These are phyloP conservation scores for Oligia latruncula DNA, from an alignment of 2,888 invertebrate genomes.

Conservation along the genomic window DNA sequence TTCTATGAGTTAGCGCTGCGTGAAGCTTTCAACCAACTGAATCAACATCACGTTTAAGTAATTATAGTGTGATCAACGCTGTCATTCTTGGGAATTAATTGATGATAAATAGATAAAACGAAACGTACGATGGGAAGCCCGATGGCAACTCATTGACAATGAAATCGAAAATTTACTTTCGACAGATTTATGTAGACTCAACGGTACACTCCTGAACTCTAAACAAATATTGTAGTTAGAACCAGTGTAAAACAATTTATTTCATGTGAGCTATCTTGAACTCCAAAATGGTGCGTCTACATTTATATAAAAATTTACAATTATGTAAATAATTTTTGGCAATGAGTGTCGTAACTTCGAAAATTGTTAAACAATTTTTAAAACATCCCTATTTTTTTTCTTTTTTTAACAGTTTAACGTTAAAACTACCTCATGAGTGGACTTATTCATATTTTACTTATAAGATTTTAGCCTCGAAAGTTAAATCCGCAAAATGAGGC, in stretches of 20 bases:
- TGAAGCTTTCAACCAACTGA: slow-evolving; percentile 44
- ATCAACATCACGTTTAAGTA: slow-evolving; percentile 33
- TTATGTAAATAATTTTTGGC: slow-evolving; percentile 38
- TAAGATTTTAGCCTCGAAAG: slow-evolving; percentile 44
- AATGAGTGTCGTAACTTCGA: slow-evolving; percentile 1
- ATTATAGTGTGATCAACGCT: slow-evolving; percentile 36
- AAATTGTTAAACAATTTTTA: slow-evolving; percentile 28
- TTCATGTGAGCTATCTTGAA: slow-evolving; percentile 73
- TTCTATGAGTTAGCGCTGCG: slow-evolving; percentile 54
- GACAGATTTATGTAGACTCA: neutral
- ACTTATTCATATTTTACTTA: slow-evolving; percentile 65
- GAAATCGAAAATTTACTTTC: neutral
- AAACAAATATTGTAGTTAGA: slow-evolving; percentile 58
- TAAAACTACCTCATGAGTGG: slow-evolving; percentile 81
- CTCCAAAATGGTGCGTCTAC: slow-evolving; percentile 30
- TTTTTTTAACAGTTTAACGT: slow-evolving; percentile 60
- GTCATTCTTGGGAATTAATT: slow-evolving; percentile 8
- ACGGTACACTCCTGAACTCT: slow-evolving; percentile 29
- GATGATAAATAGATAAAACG: neutral
- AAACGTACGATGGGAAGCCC: neutral
- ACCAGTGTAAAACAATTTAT: slow-evolving; percentile 60
- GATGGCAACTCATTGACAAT: neutral
- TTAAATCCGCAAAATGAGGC: slow-evolving; percentile 41
- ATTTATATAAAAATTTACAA: neutral
- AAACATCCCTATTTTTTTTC: neutral